These are phyloP conservation scores for Leucania comma DNA, from an alignment of 2,888 invertebrate species.

Conservation along the genomic window DNA sequence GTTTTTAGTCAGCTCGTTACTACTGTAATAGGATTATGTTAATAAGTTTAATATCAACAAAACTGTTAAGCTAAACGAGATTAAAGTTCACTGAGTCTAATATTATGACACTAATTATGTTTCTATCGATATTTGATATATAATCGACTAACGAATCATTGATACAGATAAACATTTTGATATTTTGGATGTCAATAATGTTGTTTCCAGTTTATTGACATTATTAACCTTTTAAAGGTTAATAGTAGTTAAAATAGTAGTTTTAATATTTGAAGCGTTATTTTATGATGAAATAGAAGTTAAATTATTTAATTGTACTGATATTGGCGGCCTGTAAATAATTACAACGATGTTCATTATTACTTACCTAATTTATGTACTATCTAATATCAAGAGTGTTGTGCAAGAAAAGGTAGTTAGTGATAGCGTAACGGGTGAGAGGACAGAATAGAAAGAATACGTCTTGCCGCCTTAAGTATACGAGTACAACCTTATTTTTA, in stretches of 20 bases:
- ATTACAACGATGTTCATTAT: not conserved
- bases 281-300: not conserved
- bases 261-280: not conserved
- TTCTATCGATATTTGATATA: slow-evolving; percentile 2
- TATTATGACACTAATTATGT: not conserved
- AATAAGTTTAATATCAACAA: slow-evolving; percentile 3
- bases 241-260: not conserved
- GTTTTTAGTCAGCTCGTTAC: not conserved
- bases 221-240: not conserved
- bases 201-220: not conserved
- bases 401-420: too few species aligned
- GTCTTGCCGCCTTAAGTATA: too few species aligned
- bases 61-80: not conserved
- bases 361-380: not conserved
- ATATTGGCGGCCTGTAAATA: not conserved
- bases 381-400: too few species aligned
- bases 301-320: not conserved
- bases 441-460: too few species aligned
- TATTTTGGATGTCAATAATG: not conserved
- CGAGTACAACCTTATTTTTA: too few species aligned
- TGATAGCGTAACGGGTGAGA: too few species aligned
- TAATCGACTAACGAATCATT: not conserved
- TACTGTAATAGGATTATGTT: slow-evolving; percentile 5
- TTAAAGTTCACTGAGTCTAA: not conserved
- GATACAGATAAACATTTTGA: not conserved